Evolutionary conservation across 2,797 vertebrate species (phyloP).

Genomic region (Phalanger gymnotis): DNA sequence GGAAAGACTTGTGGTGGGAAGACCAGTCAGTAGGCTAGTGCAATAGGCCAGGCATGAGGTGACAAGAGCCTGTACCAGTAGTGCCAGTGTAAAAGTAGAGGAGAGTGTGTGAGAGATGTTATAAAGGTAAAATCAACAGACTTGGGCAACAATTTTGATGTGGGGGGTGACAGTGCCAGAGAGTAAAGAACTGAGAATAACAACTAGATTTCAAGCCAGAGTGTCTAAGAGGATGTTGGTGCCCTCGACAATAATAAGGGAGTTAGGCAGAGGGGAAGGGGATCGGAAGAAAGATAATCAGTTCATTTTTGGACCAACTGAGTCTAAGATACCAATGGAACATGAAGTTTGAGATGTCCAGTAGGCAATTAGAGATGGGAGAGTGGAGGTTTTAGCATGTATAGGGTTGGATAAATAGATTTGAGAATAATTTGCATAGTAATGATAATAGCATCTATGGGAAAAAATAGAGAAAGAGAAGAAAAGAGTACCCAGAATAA

Average conservation of each 20-base stretch:
- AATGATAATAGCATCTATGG: background rate
- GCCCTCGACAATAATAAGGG: background rate
- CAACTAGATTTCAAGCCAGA: background rate
- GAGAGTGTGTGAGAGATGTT: background rate
- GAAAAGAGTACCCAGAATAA: background rate
- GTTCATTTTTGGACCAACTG: background rate
- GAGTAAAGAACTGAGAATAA: no score
- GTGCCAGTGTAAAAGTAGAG: background rate
- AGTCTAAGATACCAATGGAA: background rate
- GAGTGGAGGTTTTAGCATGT: background rate
- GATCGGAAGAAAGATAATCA: background rate
- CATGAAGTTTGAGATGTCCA: background rate
- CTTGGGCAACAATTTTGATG: background rate
- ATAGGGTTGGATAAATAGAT: background rate
- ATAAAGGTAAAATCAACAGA: background rate
- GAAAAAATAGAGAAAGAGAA: background rate
- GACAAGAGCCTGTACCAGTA: no score
- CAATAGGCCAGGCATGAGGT: no score
- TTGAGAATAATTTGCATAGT: background rate
- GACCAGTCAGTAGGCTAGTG: no score
- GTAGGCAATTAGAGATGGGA: background rate
- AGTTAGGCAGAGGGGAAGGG: background rate
- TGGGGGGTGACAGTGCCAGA: no score
- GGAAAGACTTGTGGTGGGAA: no score
- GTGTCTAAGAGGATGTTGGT: background rate